Conservation (phyloP, 2,888 invertebrate species). For the Busseola fusca region DNA sequence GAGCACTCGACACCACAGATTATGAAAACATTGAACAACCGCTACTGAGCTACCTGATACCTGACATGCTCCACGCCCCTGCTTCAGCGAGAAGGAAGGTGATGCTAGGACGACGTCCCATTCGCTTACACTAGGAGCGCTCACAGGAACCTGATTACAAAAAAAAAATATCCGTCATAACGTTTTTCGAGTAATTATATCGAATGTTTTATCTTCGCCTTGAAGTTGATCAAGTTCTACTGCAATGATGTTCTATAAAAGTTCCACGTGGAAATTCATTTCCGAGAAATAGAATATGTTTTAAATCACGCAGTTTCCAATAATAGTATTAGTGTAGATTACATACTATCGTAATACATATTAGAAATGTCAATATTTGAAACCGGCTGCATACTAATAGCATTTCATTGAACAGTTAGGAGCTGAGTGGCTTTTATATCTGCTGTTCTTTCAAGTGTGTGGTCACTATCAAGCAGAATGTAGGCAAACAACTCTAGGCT, state of each 20-base stretch:
- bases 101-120: constrained; percentile 36
- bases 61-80: constrained; percentile 12
- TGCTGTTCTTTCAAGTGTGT: constrained; percentile 50
- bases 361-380: constrained; percentile 58
- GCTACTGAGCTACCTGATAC: constrained; percentile 48
- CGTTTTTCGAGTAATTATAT: constrained; percentile 25
- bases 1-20: constrained; percentile 49
- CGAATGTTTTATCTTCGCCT: constrained; percentile 31
- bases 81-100: constrained; percentile 19
- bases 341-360: constrained; percentile 36
- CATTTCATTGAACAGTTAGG: constrained; percentile 58
- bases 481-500: constrained; percentile 52
- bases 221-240: constrained; percentile 25
- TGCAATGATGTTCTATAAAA: constrained; percentile 20
- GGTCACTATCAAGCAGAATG: constrained; percentile 59
- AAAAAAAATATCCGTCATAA: constrained; percentile 19
- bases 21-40: constrained; percentile 60
- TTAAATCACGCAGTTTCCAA: constrained; percentile 16
- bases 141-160: constrained; percentile 14
- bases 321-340: constrained; percentile 27
- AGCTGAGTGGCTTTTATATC: constrained; percentile 54
- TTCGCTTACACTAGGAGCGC: constrained; percentile 23
- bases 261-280: constrained; percentile 35
- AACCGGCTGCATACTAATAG: constrained; percentile 49
- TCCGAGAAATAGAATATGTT: constrained; percentile 25